These are phyloP conservation scores for Oscheius sp. DNA, from an alignment of 2,888 invertebrate genomes.

Conservation along the genomic window DNA sequence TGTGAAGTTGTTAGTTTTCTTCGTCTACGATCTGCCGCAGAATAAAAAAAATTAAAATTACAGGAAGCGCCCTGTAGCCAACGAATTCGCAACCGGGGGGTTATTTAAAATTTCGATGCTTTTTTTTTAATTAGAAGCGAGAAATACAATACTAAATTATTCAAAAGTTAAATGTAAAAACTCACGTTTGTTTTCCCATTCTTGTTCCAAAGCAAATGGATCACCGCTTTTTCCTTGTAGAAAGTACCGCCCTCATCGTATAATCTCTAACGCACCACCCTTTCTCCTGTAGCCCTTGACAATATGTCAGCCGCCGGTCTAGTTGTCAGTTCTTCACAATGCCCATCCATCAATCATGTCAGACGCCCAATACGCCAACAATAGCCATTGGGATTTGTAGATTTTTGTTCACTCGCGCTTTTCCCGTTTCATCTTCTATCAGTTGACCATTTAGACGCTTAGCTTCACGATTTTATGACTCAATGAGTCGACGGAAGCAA, in stretches of 20 bases:
- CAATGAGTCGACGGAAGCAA: constrained; percentile 23
- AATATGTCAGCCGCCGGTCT: constrained; percentile 6
- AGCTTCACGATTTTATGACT: not conserved
- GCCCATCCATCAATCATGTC: constrained; percentile 18
- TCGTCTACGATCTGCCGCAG: too few species aligned
- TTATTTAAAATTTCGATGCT: too few species aligned
- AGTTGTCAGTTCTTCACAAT: not conserved
- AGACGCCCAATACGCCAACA: constrained; percentile 15
- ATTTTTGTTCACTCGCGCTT: not conserved
- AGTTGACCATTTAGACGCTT: not conserved
- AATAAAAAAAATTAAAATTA: too few species aligned
- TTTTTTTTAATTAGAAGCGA: too few species aligned
- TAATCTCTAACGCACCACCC: not conserved
- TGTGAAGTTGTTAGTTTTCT: too few species aligned
- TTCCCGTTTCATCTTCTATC: not conserved
- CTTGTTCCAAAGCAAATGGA: too few species aligned
- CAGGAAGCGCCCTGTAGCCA: too few species aligned
- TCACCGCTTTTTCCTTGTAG: too few species aligned
- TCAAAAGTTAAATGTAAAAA: too few species aligned
- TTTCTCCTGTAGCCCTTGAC: not conserved
- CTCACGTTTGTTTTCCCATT: too few species aligned
- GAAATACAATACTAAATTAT: too few species aligned
- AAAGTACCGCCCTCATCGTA: not conserved
- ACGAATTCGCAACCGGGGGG: too few species aligned
- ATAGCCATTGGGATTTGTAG: not conserved